Evolutionary conservation across 1,140 invertebrate species (phyloP).

Genomic region (Olivierus martensii): DNA sequence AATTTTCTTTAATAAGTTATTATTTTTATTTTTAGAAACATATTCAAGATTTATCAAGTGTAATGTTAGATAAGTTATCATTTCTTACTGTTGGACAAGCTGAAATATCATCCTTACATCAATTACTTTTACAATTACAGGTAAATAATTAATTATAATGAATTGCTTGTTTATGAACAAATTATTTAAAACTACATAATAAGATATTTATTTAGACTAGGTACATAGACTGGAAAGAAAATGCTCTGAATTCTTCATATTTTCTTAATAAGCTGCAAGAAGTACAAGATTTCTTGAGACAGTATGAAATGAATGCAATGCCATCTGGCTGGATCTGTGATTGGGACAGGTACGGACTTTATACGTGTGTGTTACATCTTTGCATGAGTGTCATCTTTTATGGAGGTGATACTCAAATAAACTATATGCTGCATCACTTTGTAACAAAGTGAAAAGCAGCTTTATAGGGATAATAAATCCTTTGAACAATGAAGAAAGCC

Average conservation of each 20-base stretch:
- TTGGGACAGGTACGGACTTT: slow-evolving; percentile 54
- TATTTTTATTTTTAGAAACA: too few species aligned
- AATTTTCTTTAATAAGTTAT: too few species aligned
- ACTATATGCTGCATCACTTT: neutral
- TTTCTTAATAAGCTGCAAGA: slow-evolving; percentile 13
- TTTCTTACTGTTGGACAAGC: neutral
- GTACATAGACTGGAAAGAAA: slow-evolving; percentile 16
- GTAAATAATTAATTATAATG: neutral
- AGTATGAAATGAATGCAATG: slow-evolving; percentile 31
- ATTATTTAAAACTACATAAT: too few species aligned
- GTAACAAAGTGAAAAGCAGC: neutral
- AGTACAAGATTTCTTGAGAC: slow-evolving; percentile 3
- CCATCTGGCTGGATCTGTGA: slow-evolving; percentile 51
- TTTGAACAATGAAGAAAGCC: neutral
- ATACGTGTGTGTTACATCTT: slow-evolving; percentile 19
- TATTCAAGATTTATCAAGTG: too few species aligned
- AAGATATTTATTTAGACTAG: slow-evolving; percentile 7
- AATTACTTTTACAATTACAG: too few species aligned
- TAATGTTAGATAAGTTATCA: neutral
- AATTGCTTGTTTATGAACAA: neutral
- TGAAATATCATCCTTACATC: neutral
- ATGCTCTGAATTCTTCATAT: slow-evolving; percentile 6
- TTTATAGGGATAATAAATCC: neutral
- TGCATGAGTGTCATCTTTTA: slow-evolving; percentile 2
- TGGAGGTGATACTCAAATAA: neutral